Base-by-base conservation (phyloP, 92 coral and sea anemone species). In the Porites divaricata region DNA sequence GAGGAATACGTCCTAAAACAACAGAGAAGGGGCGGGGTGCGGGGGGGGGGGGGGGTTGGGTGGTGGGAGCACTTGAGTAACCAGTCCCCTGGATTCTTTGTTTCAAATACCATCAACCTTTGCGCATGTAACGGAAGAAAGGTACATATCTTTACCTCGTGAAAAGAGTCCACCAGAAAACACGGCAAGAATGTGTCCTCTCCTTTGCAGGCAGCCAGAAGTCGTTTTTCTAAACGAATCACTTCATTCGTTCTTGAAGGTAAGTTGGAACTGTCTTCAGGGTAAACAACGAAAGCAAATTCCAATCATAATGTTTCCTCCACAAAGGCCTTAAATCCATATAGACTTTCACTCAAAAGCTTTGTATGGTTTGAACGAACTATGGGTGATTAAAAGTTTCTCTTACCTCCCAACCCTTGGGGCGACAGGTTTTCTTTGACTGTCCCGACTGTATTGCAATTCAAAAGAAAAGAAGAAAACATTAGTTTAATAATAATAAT, bases 351-450 rank as follows among this genome's bases (percentile, higher is more conserved):
- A 72, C 61, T 2, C 62, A 72, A 72, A 72, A 72, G 77, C 77
- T 72, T 72, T 49, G 77, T 72, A 57, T 72, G 77, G 58, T 72
- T 72, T 72, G 77, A 35, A 35, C 41, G 41, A 35, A 35, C 41
- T 35, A 35, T 35, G 41, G 4, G 41, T 35, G 23, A 70, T 72
- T 51, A 1, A 72, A 72, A 72, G 76, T 45, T 72, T 41, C 0
- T 72, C 58, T 72, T 72, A 49, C 77, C 77, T 72, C 77, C 77
- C 77, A 72, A 45, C 77, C 77, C 77, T 72, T 72, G 77, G 77
- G 77, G 58, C 15, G 61, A 72, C 58, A 72, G 77, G 77, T 72
- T 45, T 72, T 49, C 77, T 72, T 72, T 2, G 56, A 72, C 77
- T 72, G 61, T 72, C 19, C 61, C 77, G 45, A 72, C 77, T 72